Evolutionary conservation across 2,888 invertebrate genomes (phyloP).

Genomic region (Masnerella sp.): DNA sequence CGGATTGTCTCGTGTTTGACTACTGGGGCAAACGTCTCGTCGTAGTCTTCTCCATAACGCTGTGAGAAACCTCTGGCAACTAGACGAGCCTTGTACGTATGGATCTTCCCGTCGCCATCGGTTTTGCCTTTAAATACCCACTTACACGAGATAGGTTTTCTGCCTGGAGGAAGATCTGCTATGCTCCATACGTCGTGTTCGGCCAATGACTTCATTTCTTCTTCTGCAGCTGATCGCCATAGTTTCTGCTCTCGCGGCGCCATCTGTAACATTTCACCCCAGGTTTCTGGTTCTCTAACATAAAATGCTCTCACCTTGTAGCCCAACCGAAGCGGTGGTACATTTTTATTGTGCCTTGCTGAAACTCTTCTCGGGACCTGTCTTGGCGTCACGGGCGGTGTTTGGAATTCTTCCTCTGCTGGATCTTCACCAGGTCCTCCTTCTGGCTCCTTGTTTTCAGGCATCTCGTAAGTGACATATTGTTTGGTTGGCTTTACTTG

Average conservation of each 20-base stretch:
- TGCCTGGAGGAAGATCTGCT: conserved; percentile 42
- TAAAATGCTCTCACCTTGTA: conserved; percentile 12
- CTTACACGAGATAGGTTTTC: conserved; percentile 60
- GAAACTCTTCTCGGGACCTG: conserved; percentile 2
- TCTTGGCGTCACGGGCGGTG: not conserved
- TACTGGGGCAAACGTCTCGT: conserved; percentile 64
- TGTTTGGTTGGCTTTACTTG: no score
- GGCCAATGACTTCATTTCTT: conserved; percentile 60
- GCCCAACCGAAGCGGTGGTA: conserved; percentile 10
- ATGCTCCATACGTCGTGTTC: conserved; percentile 64
- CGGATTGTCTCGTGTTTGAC: conserved; percentile 63
- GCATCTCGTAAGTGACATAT: no score
- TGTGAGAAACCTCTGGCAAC: conserved; percentile 65
- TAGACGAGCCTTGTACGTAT: conserved; percentile 63
- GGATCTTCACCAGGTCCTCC: not conserved
- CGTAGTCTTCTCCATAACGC: conserved; percentile 61
- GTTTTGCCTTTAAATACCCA: conserved; percentile 64
- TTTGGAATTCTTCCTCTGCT: conserved; percentile 6
- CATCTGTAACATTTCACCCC: conserved; percentile 26
- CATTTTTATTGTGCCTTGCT: not conserved
- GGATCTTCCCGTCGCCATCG: conserved; percentile 38
- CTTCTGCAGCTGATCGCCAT: conserved; percentile 58
- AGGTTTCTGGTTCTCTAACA: conserved; percentile 34
- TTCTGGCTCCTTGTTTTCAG: conserved; percentile 2
- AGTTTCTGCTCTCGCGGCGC: conserved; percentile 9